Evolutionary conservation across 2,888 invertebrate species (phyloP).

Genomic region (Chrysolina americana): DNA sequence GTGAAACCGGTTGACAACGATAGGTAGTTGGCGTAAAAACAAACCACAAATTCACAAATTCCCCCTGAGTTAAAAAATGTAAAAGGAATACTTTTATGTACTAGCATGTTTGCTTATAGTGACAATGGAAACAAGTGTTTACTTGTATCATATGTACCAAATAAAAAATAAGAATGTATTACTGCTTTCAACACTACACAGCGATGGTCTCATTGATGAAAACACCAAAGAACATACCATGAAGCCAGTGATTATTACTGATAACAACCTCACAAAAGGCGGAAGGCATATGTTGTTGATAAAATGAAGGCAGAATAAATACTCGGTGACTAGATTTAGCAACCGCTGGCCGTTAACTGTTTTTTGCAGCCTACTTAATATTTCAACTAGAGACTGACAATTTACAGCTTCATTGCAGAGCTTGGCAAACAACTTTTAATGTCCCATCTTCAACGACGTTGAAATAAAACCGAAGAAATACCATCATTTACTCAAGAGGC

Average conservation of each 20-base stretch:
- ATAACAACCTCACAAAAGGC: conserved; percentile 32
- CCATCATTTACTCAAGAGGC: no score
- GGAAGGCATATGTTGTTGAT: conserved; percentile 37
- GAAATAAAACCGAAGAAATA: neutral
- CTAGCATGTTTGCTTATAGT: no score
- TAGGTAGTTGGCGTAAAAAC: neutral
- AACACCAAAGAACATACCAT: no score
- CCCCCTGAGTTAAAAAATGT: no score
- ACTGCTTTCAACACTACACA: no score
- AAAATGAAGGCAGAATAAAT: conserved; percentile 37
- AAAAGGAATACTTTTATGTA: no score
- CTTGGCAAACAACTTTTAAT: conserved; percentile 8
- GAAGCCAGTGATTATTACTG: no score
- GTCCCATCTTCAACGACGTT: conserved; percentile 1
- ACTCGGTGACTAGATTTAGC: conserved; percentile 29
- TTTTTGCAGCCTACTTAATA: conserved; percentile 13
- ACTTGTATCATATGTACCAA: no score
- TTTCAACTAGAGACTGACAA: neutral
- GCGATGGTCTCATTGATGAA: no score
- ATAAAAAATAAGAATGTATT: no score
- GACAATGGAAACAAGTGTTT: no score
- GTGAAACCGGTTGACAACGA: conserved; percentile 4
- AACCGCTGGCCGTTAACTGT: conserved; percentile 5
- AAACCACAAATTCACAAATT: no score
- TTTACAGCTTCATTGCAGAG: neutral